Percentiles rank a stretch among this genome's conserved stretches.
phyloP scores from a whole-genome alignment of 2,797 vertebrate species.

The Botia almorhae region DNA sequence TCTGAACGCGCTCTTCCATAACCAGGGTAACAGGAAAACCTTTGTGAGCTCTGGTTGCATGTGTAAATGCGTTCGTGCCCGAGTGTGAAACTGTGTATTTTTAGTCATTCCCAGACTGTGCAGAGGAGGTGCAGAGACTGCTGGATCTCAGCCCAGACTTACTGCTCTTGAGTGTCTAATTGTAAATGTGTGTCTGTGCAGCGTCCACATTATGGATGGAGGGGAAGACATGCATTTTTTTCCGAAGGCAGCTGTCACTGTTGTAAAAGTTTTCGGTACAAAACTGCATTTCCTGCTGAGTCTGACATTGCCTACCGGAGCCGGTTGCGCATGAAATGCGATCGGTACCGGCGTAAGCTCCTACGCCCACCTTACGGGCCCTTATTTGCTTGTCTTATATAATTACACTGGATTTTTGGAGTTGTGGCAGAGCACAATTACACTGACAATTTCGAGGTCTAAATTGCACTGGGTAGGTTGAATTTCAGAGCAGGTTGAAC shows the following conservation, averaged over 20 bases:
- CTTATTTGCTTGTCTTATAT: slow-evolving; percentile 6
- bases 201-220: slow-evolving; percentile 31
- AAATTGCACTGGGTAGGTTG: neutral
- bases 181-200: slow-evolving; percentile 29
- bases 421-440: slow-evolving; percentile 18
- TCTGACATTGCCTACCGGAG: neutral
- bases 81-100: slow-evolving; percentile 66
- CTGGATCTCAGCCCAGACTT: slow-evolving; percentile 73
- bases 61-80: slow-evolving; percentile 57
- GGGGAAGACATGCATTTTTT: neutral
- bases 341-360: neutral
- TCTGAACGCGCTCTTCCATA: slow-evolving; percentile 7
- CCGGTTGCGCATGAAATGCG: neutral
- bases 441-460: neutral
- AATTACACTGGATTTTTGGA: slow-evolving; percentile 20
- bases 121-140: slow-evolving; percentile 70
- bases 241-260: neutral
- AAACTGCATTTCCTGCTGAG: neutral
- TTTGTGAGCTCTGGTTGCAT: slow-evolving; percentile 2
- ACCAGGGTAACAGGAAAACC: slow-evolving; percentile 1
- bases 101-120: slow-evolving; percentile 73
- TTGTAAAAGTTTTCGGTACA: neutral
- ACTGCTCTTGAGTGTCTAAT: slow-evolving; percentile 52
- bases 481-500: slow-evolving; percentile 8
- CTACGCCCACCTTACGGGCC: neutral